Evolutionary conservation across 2,113 vertebrate species (phyloP).

Genomic region (Callorhinus ursinus): DNA sequence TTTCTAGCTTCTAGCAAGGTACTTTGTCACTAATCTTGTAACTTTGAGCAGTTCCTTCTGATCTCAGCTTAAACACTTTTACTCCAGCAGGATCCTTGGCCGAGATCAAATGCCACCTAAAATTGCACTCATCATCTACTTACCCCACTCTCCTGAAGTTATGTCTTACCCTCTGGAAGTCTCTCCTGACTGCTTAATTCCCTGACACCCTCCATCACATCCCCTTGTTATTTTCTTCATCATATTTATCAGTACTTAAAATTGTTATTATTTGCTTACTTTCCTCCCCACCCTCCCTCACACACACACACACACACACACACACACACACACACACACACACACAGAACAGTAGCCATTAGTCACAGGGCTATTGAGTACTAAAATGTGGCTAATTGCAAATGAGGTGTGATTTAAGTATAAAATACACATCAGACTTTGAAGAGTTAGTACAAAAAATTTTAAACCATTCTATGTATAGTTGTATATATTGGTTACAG

Average conservation of each 20-base stretch:
- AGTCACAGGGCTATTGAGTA: background rate
- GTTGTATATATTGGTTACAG: background rate
- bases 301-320: background rate
- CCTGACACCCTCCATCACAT: too few relatives aligned
- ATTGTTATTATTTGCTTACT: too few relatives aligned
- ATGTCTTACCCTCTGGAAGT: background rate
- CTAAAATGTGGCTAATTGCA: background rate
- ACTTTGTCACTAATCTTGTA: background rate
- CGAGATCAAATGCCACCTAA: background rate
- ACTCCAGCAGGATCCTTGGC: background rate
- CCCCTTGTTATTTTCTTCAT: too few relatives aligned
- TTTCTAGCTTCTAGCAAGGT: background rate
- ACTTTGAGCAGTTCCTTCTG: background rate
- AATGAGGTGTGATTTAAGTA: background rate
- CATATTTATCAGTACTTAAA: too few relatives aligned
- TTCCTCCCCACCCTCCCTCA: too few relatives aligned
- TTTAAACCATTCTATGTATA: background rate
- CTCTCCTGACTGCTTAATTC: too few relatives aligned
- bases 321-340: background rate
- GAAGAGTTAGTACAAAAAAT: slow-evolving; percentile 4
- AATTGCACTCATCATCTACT: background rate
- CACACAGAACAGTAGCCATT: background rate
- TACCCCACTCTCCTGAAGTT: background rate
- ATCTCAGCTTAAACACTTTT: background rate
- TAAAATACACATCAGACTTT: background rate